Evolutionary conservation across 2,113 vertebrate genomes (phyloP).

Genomic region (Menura novaehollandiae): DNA sequence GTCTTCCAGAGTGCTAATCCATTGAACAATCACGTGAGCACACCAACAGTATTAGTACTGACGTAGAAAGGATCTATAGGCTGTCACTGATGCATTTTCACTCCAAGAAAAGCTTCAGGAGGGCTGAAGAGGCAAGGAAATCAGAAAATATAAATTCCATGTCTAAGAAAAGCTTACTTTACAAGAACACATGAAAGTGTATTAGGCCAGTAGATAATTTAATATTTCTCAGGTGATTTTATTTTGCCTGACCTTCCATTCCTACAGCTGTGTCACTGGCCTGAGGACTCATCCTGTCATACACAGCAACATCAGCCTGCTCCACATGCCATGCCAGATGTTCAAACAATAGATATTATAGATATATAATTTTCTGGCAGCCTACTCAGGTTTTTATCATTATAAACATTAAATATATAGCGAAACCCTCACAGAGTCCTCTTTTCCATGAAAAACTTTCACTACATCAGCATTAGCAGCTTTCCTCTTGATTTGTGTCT

Average conservation of each 20-base stretch:
- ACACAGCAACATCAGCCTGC: neutral
- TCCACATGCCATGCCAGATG: constrained; percentile 41
- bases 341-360: constrained; percentile 36
- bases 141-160: neutral
- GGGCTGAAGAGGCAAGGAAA: neutral
- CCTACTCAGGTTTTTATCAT: constrained; percentile 59
- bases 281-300: neutral
- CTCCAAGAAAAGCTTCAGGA: neutral
- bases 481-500: constrained; percentile 76
- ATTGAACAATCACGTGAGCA: neutral
- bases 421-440: constrained; percentile 54
- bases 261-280: neutral
- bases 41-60: neutral
- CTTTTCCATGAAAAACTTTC: constrained; percentile 70
- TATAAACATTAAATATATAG: constrained; percentile 62
- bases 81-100: neutral
- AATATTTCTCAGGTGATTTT: neutral
- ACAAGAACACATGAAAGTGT: neutral
- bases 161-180: neutral
- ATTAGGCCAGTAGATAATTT: neutral
- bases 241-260: neutral
- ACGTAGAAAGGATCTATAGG: neutral
- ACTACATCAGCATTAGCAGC: constrained; percentile 63
- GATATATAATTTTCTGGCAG: constrained; percentile 56
- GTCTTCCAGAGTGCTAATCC: neutral